These are phyloP conservation scores for Pheosia gnoma DNA, from an alignment of 2,888 invertebrate species.

Conservation along the genomic window DNA sequence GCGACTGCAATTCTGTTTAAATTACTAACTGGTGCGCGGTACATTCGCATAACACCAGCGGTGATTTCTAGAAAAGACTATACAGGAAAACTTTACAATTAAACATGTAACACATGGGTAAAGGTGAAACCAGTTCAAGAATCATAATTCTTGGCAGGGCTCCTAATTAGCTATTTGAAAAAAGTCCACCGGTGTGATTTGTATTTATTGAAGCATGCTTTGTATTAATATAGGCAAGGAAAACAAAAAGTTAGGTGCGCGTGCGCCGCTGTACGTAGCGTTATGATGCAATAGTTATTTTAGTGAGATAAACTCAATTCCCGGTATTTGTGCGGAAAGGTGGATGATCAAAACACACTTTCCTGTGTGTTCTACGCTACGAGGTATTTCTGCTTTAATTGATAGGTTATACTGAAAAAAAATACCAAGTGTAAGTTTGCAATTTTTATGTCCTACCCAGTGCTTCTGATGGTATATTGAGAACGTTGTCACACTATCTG, in stretches of 20 bases:
- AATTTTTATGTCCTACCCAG: no score
- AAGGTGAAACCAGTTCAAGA: neutral
- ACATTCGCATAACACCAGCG: no score
- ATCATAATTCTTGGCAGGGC: neutral
- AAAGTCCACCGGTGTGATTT: neutral
- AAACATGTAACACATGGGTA: neutral
- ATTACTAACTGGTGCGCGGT: no score
- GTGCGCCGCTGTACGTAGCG: conserved; percentile 7
- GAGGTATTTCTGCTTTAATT: no score
- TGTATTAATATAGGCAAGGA: conserved; percentile 14
- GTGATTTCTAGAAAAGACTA: neutral
- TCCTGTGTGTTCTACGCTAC: neutral
- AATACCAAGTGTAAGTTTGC: no score
- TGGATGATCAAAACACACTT: conserved; percentile 21
- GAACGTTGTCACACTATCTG: no score
- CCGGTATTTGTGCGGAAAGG: conserved; percentile 23
- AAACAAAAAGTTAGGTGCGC: conserved; percentile 18
- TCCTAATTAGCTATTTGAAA: conserved; percentile 1
- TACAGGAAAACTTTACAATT: neutral
- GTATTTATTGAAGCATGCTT: conserved; percentile 6
- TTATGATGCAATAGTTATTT: conserved; percentile 34
- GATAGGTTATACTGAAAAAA: no score
- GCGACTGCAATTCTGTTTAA: no score
- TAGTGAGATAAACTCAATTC: conserved; percentile 29
- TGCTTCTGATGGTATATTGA: no score